phyloP scores from a whole-genome alignment of 2,113 vertebrate genomes.

The Micronycteris hirsuta region DNA sequence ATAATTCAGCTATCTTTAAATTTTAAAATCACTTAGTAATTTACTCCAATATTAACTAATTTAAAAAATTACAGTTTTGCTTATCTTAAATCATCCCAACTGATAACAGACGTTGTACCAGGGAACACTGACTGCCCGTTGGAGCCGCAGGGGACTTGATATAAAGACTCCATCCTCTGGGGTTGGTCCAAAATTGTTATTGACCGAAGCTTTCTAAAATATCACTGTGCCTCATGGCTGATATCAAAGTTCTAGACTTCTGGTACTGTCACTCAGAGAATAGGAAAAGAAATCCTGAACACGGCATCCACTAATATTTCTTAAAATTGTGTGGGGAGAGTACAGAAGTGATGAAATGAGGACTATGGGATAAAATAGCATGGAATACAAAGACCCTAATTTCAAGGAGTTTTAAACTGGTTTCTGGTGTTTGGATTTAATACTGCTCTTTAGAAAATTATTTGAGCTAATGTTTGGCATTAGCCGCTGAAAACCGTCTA shows the following conservation, averaged over 20 bases:
- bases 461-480: conserved; percentile 46
- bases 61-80: not conserved
- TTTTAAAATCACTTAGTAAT: not conserved
- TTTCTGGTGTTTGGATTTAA: conserved; percentile 37
- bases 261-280: not conserved
- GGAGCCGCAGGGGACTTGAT: not conserved
- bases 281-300: not conserved
- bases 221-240: not conserved
- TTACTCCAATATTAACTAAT: not conserved
- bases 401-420: not conserved
- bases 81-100: not conserved
- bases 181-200: too few species aligned
- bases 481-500: conserved; percentile 12
- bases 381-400: not conserved
- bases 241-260: not conserved
- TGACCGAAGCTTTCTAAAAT: not conserved
- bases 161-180: not conserved
- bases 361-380: not conserved
- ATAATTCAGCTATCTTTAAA: not conserved
- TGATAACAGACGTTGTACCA: not conserved
- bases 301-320: not conserved
- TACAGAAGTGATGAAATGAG: not conserved
- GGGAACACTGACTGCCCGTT: not conserved
- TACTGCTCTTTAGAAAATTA: conserved; percentile 24
- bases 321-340: not conserved